phyloP scores from a whole-genome alignment of 2,113 vertebrate species.

The Benitochromis conjunctus region DNA sequence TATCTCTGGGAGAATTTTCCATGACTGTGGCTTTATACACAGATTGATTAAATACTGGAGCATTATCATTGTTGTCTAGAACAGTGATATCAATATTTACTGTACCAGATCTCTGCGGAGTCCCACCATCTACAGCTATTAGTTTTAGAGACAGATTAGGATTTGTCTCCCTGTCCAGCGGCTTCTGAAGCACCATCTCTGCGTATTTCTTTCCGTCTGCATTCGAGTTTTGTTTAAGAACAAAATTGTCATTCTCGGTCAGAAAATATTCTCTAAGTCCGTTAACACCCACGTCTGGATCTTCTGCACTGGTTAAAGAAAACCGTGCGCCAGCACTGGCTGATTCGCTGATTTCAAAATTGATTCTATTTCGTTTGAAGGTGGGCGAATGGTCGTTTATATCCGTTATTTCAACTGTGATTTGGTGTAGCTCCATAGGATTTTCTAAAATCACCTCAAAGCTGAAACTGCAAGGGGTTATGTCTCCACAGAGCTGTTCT shows the following conservation, averaged over 20 bases:
- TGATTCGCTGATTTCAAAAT: neutral
- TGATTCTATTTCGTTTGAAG: neutral
- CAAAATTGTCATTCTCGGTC: fast-evolving
- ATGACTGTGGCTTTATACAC: fast-evolving
- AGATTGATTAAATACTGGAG: neutral
- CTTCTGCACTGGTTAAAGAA: conserved; percentile 67
- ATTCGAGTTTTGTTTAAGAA: neutral
- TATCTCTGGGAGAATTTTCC: conserved; percentile 7
- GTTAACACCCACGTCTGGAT: conserved; percentile 66
- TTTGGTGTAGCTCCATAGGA: conserved; percentile 51
- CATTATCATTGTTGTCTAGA: neutral
- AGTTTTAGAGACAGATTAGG: neutral
- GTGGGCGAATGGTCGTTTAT: conserved; percentile 32
- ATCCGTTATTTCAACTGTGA: conserved; percentile 40
- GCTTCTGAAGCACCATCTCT: neutral
- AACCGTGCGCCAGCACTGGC: conserved; percentile 69
- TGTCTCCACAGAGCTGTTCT: conserved; percentile 56
- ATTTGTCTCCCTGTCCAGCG: neutral
- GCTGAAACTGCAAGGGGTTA: conserved; percentile 43
- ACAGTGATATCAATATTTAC: neutral
- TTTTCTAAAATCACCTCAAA: conserved; percentile 64
- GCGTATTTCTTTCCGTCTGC: neutral
- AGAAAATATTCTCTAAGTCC: conserved; percentile 46
- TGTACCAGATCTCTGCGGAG: fast-evolving
- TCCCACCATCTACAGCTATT: neutral